Conservation (phyloP, 2,888 invertebrate species). For the Philereme transversata region DNA sequence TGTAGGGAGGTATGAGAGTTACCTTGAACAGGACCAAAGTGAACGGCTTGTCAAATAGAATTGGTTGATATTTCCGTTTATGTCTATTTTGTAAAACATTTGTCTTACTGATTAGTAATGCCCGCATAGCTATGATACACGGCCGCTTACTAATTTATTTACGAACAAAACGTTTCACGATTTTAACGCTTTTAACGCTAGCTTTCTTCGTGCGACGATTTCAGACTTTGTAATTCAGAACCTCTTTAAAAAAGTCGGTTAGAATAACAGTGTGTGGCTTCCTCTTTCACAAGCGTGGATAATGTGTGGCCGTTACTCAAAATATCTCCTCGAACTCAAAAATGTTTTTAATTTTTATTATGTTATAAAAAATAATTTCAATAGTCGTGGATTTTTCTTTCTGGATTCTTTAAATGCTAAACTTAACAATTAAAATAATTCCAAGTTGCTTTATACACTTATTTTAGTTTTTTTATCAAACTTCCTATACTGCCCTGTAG, state of each 20-base stretch:
- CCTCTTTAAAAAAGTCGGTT: constrained; percentile 31
- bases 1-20: no score
- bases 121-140: neutral
- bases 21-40: neutral
- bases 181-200: constrained; percentile 24
- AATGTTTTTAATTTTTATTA: no score
- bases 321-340: no score
- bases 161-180: constrained; percentile 17
- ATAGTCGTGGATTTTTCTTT: no score
- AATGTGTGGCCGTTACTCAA: constrained; percentile 37
- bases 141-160: constrained; percentile 9
- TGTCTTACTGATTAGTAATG: constrained; percentile 1
- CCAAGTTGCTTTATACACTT: no score
- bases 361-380: no score
- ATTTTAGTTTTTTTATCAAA: no score
- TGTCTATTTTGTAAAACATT: neutral
- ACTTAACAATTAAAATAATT: no score
- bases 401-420: no score
- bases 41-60: neutral
- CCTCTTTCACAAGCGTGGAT: constrained; percentile 30
- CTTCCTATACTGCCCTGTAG: no score
- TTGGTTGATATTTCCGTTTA: neutral
- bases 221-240: constrained; percentile 23
- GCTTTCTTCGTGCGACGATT: constrained; percentile 23
- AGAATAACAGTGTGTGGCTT: constrained; percentile 30